phyloP scores from a whole-genome alignment of 1,140 invertebrate genomes.

The Microplitis mediator region DNA sequence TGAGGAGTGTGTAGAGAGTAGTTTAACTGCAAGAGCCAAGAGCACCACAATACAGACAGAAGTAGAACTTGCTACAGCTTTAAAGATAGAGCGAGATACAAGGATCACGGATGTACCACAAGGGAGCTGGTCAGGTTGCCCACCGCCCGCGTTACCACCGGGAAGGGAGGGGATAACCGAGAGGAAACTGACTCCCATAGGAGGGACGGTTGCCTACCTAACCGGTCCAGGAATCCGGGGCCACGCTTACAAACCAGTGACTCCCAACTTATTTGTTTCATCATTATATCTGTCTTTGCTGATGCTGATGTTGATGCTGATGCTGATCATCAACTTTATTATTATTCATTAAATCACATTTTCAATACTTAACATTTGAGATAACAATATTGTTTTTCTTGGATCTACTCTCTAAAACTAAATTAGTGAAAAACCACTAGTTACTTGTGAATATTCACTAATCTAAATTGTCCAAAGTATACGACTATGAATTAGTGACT shows the following conservation, averaged over 20 bases:
- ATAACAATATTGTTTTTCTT: no score
- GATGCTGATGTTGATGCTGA: no score
- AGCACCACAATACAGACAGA: neutral
- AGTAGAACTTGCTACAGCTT: neutral
- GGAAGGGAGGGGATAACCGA: slow-evolving; percentile 18
- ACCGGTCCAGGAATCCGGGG: slow-evolving; percentile 60
- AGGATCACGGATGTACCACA: slow-evolving; percentile 4
- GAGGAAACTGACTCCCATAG: slow-evolving; percentile 41
- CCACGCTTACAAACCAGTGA: slow-evolving; percentile 57
- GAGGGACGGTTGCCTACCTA: slow-evolving; percentile 40
- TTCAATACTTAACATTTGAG: no score
- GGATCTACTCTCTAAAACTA: no score
- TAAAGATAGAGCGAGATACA: neutral
- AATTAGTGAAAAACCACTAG: no score
- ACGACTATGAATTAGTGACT: no score
- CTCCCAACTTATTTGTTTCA: slow-evolving; percentile 43
- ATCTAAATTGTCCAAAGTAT: no score
- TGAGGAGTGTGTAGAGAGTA: neutral
- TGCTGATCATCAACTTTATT: no score
- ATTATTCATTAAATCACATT: no score
- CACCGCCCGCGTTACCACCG: neutral
- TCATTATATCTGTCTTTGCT: neutral
- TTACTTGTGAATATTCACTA: no score
- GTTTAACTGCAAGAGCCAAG: neutral
- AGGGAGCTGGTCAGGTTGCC: slow-evolving; percentile 10